phyloP scores from a whole-genome alignment of 2,888 invertebrate genomes.

The Drosophila recens region DNA sequence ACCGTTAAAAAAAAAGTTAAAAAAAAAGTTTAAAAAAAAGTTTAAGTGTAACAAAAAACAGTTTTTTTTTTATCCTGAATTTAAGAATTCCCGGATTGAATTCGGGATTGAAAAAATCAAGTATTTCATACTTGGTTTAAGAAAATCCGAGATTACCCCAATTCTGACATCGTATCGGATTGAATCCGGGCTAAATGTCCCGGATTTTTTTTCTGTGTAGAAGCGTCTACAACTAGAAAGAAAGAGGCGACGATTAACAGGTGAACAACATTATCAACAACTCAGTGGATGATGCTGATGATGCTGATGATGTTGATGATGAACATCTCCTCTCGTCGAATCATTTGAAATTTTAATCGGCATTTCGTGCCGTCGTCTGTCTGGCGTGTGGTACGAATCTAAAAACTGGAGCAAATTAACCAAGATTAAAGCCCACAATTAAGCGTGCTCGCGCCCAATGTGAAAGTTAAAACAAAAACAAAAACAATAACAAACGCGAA shows the following conservation, averaged over 20 bases:
- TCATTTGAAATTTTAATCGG: constrained; percentile 56
- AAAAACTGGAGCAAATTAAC: constrained; percentile 79
- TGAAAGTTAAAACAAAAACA: constrained; percentile 65
- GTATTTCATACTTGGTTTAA: too few relatives aligned
- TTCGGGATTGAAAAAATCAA: too few relatives aligned
- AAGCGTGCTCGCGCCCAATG: constrained; percentile 72
- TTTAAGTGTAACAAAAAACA: too few relatives aligned
- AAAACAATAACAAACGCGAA: constrained; percentile 31
- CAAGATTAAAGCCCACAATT: constrained; percentile 77
- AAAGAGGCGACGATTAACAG: constrained; percentile 9
- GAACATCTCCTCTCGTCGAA: constrained; percentile 19
- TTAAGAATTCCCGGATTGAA: too few relatives aligned
- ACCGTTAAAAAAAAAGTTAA: too few relatives aligned
- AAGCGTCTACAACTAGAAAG: constrained; percentile 4
- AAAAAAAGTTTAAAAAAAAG: too few relatives aligned
- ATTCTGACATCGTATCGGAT: too few relatives aligned
- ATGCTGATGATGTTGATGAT: constrained; percentile 16
- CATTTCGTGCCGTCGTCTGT: constrained; percentile 50
- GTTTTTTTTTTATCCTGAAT: too few relatives aligned
- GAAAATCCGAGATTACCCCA: too few relatives aligned
- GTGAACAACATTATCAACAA: neutral
- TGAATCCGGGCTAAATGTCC: too few relatives aligned
- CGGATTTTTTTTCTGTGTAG: too few relatives aligned
- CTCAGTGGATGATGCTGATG: neutral
- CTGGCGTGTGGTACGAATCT: constrained; percentile 46